These are phyloP conservation scores for Onychostruthus taczanowskii DNA, from an alignment of 2,113 vertebrate genomes.

Conservation along the genomic window DNA sequence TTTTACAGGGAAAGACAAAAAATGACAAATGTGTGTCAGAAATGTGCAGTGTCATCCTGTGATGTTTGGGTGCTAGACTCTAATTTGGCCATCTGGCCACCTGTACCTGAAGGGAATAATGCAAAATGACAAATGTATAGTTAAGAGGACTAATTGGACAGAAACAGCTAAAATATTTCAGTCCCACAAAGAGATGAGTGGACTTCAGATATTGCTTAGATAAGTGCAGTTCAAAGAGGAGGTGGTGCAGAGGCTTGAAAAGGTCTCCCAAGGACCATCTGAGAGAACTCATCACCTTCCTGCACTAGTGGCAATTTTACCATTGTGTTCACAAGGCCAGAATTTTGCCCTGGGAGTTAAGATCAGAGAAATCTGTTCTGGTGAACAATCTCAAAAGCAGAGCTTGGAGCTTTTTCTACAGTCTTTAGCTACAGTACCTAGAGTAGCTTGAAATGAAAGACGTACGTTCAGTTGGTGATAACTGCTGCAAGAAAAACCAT, in stretches of 20 bases:
- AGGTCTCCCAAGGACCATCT: neutral
- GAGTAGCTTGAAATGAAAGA: neutral
- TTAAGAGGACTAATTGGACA: neutral
- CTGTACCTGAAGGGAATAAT: neutral
- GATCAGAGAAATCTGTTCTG: neutral
- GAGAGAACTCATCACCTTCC: neutral
- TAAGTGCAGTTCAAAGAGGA: neutral
- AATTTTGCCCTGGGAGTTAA: neutral
- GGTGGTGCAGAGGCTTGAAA: neutral
- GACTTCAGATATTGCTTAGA: neutral
- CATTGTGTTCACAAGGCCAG: neutral
- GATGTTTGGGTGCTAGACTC: neutral
- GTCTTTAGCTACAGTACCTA: neutral
- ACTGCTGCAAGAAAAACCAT: neutral
- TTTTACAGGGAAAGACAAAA: neutral
- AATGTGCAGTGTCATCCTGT: neutral
- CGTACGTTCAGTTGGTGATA: neutral
- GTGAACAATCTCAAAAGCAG: neutral
- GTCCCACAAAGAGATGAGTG: neutral
- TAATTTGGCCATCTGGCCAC: too few species aligned
- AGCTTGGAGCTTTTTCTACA: neutral
- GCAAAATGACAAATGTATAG: neutral
- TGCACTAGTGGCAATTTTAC: neutral
- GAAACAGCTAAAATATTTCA: neutral
- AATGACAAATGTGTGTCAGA: neutral